Base-by-base conservation (phyloP, 2,113 vertebrate genomes). In the Callionymus lyra region DNA sequence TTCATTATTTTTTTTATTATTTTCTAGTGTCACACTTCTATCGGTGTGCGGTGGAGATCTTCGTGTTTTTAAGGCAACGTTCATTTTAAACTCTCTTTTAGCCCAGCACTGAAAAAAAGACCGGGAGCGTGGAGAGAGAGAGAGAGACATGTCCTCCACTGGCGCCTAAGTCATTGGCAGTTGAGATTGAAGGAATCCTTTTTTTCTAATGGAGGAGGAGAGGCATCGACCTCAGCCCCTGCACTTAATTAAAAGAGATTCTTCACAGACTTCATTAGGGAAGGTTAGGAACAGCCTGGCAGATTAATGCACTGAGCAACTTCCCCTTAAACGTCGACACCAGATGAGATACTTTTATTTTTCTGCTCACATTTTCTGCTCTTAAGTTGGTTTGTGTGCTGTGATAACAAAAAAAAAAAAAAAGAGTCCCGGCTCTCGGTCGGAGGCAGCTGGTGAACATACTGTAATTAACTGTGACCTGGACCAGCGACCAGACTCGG, bases 231-330 rank as follows among this genome's bases (percentile, higher is more conserved):
- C 74, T 50, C 42, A 52, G 66, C 58, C 63, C 69, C 67, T 65
- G 61, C 64, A 74, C 72, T 80, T 83, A 83, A 86, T 84, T 85
- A 85, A 82, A 78, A 83, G 61, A 55, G 72, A 83, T 83, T 76
- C 75, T 81, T 85, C 78, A 80, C 76, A 74, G 79, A 79, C 82
- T 86, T 85, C 82, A 86, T 84, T 86, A 83, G 72, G 21, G 21
- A 27, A 70, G 59, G 73, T 70, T 74, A 73, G 53, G 47, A 59
- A 58, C 59, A 62, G 66, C 55, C 65, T 61, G 68, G 58, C 65
- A 77, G 74, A 81, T 83, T 81, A 82, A 82, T 82, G 73, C 63
- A 50, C 62, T 61, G 63, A 70, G 76, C 79, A 76, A 71, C 74
- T 79, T 80, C 72, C n/a, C 71, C 63, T 61, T 48, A 65, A 56